A percentile compares a stretch with the other conserved stretches of the same genome.
These are phyloP conservation scores for Ditula angustiorana DNA, from an alignment of 2,888 invertebrate species.

Conservation along the genomic window DNA sequence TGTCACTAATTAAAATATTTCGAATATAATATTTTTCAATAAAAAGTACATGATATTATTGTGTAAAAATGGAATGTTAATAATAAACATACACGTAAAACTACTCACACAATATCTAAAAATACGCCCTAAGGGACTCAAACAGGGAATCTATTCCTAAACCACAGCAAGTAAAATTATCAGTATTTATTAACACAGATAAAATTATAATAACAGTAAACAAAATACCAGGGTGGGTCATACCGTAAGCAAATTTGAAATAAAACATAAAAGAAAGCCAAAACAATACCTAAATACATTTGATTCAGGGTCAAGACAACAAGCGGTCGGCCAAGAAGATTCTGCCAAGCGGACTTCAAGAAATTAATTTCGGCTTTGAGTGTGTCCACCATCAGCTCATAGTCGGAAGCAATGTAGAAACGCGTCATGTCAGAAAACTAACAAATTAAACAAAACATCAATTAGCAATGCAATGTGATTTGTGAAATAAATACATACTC, in stretches of 20 bases:
- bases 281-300: slow-evolving; percentile 93
- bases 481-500: too few species aligned
- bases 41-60: neutral
- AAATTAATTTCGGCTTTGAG: slow-evolving; percentile 99
- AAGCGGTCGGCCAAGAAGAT: slow-evolving; percentile 98
- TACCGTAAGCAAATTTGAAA: slow-evolving; percentile 59
- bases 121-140: neutral
- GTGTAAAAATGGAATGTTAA: neutral
- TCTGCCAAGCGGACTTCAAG: slow-evolving; percentile 99
- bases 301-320: slow-evolving; percentile 96
- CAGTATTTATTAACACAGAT: neutral
- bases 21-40: too few species aligned
- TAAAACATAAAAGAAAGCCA: slow-evolving; percentile 50
- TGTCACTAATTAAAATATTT: too few species aligned
- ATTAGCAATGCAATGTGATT: slow-evolving; percentile 6
- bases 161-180: slow-evolving; percentile 9
- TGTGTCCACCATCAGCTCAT: slow-evolving; percentile 98
- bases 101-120: neutral
- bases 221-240: slow-evolving; percentile 43
- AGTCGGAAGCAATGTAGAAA: slow-evolving; percentile 99
- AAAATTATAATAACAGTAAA: slow-evolving; percentile 4
- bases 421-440: slow-evolving; percentile 99
- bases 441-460: slow-evolving; percentile 54
- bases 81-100: neutral
- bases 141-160: slow-evolving; percentile 4